Evolutionary conservation across 2,113 vertebrate species (phyloP), one percentile per base, ranked within the genome.

Genomic region (Axis porcinus): DNA sequence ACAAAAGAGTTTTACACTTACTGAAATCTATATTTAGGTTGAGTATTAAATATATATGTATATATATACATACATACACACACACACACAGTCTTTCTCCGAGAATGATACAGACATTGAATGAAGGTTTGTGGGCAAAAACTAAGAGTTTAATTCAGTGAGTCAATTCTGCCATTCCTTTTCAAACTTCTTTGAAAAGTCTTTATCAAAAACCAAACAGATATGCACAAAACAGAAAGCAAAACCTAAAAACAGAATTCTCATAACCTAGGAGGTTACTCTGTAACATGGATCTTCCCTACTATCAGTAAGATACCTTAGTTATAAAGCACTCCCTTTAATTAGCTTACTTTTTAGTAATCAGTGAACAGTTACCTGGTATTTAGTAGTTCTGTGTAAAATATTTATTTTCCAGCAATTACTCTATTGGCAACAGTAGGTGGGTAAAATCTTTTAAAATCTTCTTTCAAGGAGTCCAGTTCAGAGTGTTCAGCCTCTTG

Each of bases 71-170:
- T 12, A 86, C 10, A 62, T 4, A 91, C 1, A n/a, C 3, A 74
- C 9, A 90, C 27, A 40, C 21, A 33, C 14, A 36, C 0, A 25
- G 7, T 85, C 52, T 94, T 87, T 76, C 23, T 89, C 3, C 14
- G 1, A 89, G 55, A 30, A 43, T 83, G 27, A 62, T 40, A 43
- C 7, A 86, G 43, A 47, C 8, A 43, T 74, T 86, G 25, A 82
- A 58, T 86, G 83, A 64, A 96, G 4, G 10, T 78, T 52, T 86
- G 28, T 84, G 23, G 70, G 28, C 21, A 87, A 64, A 43, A 91
- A 89, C 27, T 96, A 70, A 79, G 50, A 95, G 43, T 94, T 97
- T 78, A 86, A 82, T 82, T 91, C 47, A 82, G 23, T 55, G 9
- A 79, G 7, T 96, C 50, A 95, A 8, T 62, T 88, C 43, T 96